A percentile compares a stretch with the other conserved stretches of the same genome.
Conservation (phyloP, 2,888 invertebrate species). For the Oxyteleia sp. region DNA sequence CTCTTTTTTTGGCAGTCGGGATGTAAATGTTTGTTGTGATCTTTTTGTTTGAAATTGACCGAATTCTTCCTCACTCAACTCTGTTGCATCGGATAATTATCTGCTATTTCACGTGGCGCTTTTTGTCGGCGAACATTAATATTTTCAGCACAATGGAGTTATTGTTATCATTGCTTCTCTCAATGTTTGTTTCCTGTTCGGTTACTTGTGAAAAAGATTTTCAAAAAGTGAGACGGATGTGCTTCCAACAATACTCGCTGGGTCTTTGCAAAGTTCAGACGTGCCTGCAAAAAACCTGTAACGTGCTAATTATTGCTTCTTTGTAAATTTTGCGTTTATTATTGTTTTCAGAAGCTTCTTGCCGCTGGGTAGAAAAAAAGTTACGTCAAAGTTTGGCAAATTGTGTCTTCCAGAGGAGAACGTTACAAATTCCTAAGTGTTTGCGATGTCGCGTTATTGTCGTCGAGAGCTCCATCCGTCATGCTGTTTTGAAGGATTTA, state of each 20-base stretch:
- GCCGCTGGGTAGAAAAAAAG: not conserved
- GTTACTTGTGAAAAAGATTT: not conserved
- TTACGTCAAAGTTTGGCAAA: slow-evolving; percentile 54
- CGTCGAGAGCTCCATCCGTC: slow-evolving; percentile 70
- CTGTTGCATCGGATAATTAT: not conserved
- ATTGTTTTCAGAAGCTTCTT: slow-evolving; percentile 21
- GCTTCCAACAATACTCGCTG: not conserved
- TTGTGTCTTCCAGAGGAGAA: slow-evolving; percentile 9
- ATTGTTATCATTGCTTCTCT: not conserved
- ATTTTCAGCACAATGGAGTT: not conserved
- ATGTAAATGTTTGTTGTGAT: not conserved
- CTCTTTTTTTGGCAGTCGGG: not conserved
- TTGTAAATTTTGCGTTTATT: not conserved
- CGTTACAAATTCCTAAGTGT: slow-evolving; percentile 60
- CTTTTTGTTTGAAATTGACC: not conserved
- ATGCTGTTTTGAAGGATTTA: slow-evolving; percentile 79
- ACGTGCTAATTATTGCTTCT: slow-evolving; percentile 7
- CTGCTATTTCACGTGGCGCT: not conserved
- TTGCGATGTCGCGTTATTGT: slow-evolving; percentile 59
- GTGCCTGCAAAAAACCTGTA: not conserved
- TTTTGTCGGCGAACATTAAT: not conserved
- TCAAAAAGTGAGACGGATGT: slow-evolving; percentile 11
- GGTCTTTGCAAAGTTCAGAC: not conserved
- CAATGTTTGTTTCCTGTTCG: not conserved
- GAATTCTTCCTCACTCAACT: not conserved